Evolutionary conservation across 2,113 vertebrate genomes (phyloP), one percentile per base, ranked within the genome.

Genomic region (Aphelocoma coerulescens): DNA sequence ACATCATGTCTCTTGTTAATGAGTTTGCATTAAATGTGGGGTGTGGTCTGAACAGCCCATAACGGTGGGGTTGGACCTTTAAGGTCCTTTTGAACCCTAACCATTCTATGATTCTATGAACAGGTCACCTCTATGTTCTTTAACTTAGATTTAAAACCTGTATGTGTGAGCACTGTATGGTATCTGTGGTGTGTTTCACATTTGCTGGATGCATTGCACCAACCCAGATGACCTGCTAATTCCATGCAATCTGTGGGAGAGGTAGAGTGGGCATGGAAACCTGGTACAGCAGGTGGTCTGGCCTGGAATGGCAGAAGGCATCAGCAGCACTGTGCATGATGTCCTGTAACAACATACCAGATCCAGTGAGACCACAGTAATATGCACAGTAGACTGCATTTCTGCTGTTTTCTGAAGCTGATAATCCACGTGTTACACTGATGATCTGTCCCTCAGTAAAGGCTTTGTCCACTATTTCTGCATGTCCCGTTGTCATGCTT

Each of bases 301-400:
- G 32, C 19, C 33, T 84, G 23, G 17, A 37, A 61, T 33, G 18
- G 26, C 67, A 59, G 72, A 16, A 75, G 37, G 16, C 20, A 22
- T 10, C 0, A 0, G 2, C 33, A 48, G 2, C 7, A 4, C 21
- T 43, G 11, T 0, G 1, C 3, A 0, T 51, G 39, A 11, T 7
- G 6, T 28, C 9, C 48, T 65, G 30, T 17, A 28, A 20, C 28
- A 59, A 6, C 5, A 0, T 21, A 21, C 7, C 14, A 9, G 18
- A 30, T 8, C 16, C 39, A 37, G 48, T 13, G 49, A 73, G 33
- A 51, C 2, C 27, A 72, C 35, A 73, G 26, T 20, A 51, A 58
- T 15, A 16, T 1, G 4, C 11, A 27, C 7, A 22, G 28, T 3
- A 28, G 10, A 11, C 28, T 67, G 44, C 7, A 17, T 59, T 46